Evolutionary conservation across 2,797 vertebrate species (phyloP).

Genomic region (Pelobates cultripes): DNA sequence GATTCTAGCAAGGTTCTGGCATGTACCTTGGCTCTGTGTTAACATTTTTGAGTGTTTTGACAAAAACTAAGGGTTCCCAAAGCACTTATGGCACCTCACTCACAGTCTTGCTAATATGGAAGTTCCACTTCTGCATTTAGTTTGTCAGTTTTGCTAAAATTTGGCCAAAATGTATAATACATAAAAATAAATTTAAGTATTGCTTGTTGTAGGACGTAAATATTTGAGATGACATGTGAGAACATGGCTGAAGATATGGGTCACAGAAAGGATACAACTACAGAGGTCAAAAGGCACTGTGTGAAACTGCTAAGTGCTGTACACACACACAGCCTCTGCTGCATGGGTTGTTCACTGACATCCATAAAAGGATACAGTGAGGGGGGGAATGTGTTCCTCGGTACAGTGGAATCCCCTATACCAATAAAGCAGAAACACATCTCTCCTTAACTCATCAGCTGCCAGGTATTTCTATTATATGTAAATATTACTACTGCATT

Average conservation of each 20-base stretch:
- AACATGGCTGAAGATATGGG: neutral
- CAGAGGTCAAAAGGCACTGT: constrained; percentile 5
- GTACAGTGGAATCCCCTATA: constrained; percentile 25
- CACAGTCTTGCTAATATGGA: too few species aligned
- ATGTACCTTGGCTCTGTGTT: too few species aligned
- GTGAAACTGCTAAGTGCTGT: neutral
- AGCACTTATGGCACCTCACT: too few species aligned
- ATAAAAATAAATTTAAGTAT: too few species aligned
- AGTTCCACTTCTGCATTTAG: too few species aligned
- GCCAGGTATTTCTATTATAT: neutral
- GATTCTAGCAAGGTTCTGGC: too few species aligned
- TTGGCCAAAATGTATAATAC: too few species aligned
- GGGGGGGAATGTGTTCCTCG: constrained; percentile 24
- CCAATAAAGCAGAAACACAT: constrained; percentile 1
- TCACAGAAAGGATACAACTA: neutral
- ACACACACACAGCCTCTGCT: neutral
- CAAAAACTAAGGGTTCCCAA: too few species aligned
- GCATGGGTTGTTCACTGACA: constrained; percentile 18
- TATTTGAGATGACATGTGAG: too few species aligned
- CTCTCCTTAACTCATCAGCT: constrained; percentile 3
- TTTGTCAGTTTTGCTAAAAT: too few species aligned
- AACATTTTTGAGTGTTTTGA: too few species aligned
- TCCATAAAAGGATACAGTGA: constrained; percentile 45
- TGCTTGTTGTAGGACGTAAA: too few species aligned
- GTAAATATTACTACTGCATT: neutral